phyloP scores from a whole-genome alignment of 2,888 invertebrate species.

The Mythimna ferrago region DNA sequence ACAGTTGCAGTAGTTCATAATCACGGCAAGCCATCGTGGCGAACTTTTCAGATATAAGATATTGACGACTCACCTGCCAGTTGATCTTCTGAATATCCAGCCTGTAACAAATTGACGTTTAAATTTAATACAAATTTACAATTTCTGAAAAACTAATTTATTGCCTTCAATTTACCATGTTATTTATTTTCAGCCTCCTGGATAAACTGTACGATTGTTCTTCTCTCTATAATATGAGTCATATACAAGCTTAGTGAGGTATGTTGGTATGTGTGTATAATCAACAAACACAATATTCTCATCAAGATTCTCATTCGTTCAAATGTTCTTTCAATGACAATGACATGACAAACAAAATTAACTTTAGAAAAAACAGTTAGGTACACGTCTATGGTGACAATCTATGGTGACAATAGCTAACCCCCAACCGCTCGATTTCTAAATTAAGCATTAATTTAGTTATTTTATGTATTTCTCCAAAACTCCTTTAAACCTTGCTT shows the following conservation, averaged over 20 bases:
- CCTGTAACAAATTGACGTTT: conserved; percentile 87
- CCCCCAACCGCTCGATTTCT: no score
- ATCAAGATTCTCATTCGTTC: conserved; percentile 20
- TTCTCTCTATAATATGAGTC: conserved; percentile 28
- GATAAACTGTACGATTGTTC: not conserved
- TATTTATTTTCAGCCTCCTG: conserved; percentile 18
- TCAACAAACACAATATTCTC: conserved; percentile 35
- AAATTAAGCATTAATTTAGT: no score
- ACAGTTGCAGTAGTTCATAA: conserved; percentile 4
- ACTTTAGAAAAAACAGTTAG: not conserved
- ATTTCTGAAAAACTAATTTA: conserved; percentile 3
- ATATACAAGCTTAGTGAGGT: conserved; percentile 9
- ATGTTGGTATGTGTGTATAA: conserved; percentile 1
- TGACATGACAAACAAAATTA: conserved; percentile 24
- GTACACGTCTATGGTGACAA: no score
- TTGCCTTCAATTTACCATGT: conserved; percentile 22
- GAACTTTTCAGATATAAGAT: not conserved
- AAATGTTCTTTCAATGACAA: conserved; percentile 24
- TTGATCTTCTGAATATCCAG: conserved; percentile 97
- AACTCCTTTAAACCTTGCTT: no score
- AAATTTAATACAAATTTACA: not conserved
- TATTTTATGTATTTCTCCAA: no score
- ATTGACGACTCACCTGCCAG: conserved; percentile 95
- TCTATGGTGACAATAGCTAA: no score
- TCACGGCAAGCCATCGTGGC: conserved; percentile 11